Conservation (phyloP, 2,113 vertebrate genomes). For the Rhipidura dahli region DNA sequence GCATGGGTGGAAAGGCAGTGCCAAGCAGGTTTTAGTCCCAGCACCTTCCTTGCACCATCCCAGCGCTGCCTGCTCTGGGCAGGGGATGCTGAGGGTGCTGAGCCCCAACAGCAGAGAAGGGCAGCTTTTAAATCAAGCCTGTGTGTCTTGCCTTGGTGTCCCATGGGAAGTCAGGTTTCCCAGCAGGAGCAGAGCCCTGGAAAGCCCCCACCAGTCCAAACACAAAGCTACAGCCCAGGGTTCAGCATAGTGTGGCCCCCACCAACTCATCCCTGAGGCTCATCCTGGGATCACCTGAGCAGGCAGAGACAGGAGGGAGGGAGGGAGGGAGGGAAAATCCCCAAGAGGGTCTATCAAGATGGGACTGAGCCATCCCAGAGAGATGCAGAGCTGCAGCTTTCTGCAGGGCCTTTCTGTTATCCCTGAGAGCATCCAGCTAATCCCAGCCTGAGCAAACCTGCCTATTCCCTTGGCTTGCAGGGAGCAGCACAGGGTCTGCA, state of each 20-base stretch:
- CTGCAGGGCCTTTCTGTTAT: not conserved
- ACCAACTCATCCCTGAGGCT: not conserved
- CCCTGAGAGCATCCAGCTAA: not conserved
- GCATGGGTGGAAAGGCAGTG: accelerated
- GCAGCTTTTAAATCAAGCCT: not conserved
- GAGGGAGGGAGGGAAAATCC: not conserved
- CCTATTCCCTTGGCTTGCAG: not conserved
- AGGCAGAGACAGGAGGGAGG: not conserved
- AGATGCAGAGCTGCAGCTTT: not conserved
- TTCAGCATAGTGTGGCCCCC: not conserved
- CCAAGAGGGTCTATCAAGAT: not conserved
- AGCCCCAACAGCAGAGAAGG: accelerated
- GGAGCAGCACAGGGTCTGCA: not conserved
- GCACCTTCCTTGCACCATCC: not conserved
- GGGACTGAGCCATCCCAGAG: not conserved
- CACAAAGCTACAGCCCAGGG: not conserved
- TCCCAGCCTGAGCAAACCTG: not conserved
- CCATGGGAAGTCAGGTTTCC: not conserved
- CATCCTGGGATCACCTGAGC: not conserved
- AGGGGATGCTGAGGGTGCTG: not conserved
- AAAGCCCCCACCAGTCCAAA: not conserved
- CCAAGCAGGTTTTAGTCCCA: not conserved
- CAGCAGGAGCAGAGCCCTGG: not conserved
- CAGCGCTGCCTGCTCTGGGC: not conserved
- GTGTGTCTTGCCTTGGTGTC: accelerated